Conservation (phyloP, 2,113 vertebrate species). For the Columbina picui region DNA sequence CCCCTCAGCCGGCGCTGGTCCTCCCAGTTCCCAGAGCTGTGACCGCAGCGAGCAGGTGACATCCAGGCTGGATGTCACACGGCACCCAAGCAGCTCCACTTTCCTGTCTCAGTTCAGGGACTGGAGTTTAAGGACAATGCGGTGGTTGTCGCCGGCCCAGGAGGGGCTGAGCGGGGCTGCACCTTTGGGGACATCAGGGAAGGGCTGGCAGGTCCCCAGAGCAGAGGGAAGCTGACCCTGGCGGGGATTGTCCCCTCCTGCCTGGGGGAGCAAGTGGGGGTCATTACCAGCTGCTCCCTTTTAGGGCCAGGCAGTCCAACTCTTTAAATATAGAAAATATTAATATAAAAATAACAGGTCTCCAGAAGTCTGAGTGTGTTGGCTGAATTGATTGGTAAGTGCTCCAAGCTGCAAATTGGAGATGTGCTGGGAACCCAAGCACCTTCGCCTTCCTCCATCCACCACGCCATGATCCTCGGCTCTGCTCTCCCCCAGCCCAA, state of each 20-base stretch:
- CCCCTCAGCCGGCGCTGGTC: neutral
- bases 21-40: neutral
- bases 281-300: neutral
- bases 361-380: neutral
- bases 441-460: neutral
- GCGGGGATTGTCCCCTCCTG: neutral
- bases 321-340: neutral
- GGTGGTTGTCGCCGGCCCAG: neutral
- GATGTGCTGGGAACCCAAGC: neutral
- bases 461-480: neutral
- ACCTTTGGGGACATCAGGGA: neutral
- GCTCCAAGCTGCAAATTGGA: neutral
- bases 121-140: accelerated
- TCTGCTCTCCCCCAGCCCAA: neutral
- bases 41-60: accelerated
- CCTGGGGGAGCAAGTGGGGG: neutral
- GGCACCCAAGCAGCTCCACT: accelerated
- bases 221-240: neutral
- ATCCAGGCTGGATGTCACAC: too few species aligned
- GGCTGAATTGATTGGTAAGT: neutral
- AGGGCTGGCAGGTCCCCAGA: neutral
- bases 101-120: too few species aligned
- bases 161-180: neutral
- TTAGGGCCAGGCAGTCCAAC: neutral
- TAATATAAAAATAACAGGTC: neutral